Percentiles rank a stretch among this genome's conserved stretches.
phyloP scores from a whole-genome alignment of 2,797 vertebrate genomes.

The Danio choprae region DNA sequence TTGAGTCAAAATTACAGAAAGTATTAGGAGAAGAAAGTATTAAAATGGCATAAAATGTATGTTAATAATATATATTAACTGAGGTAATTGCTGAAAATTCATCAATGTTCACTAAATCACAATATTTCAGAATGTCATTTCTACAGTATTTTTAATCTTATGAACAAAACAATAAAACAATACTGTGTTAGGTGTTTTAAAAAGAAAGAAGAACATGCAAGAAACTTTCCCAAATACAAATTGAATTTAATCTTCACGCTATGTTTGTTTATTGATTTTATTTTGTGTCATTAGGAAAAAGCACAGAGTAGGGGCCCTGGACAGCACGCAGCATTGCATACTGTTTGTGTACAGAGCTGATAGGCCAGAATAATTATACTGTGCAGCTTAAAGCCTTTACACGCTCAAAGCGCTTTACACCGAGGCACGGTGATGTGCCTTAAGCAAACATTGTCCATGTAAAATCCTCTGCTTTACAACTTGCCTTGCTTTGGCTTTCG shows the following conservation, averaged over 20 bases:
- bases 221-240: not conserved
- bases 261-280: slow-evolving; percentile 57
- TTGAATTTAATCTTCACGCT: slow-evolving; percentile 36
- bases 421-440: slow-evolving; percentile 23
- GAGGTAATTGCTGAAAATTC: too few species aligned
- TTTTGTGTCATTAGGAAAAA: slow-evolving; percentile 69
- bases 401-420: slow-evolving; percentile 48
- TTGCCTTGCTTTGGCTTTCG: slow-evolving; percentile 79
- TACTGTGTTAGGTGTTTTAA: not conserved
- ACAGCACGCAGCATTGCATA: slow-evolving; percentile 62
- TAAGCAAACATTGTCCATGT: slow-evolving; percentile 56
- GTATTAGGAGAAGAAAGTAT: too few species aligned
- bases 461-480: slow-evolving; percentile 62
- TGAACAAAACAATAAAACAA: not conserved
- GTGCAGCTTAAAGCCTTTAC: slow-evolving; percentile 40
- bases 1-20: too few species aligned
- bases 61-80: too few species aligned
- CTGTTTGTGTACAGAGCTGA: slow-evolving; percentile 67
- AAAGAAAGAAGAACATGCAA: not conserved
- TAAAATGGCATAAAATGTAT: too few species aligned
- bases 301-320: slow-evolving; percentile 73
- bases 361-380: slow-evolving; percentile 42
- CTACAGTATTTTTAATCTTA: not conserved
- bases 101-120: too few species aligned
- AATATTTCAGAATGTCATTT: not conserved